phyloP scores from a whole-genome alignment of 2,888 invertebrate genomes.

The Xestia rhomboidea region DNA sequence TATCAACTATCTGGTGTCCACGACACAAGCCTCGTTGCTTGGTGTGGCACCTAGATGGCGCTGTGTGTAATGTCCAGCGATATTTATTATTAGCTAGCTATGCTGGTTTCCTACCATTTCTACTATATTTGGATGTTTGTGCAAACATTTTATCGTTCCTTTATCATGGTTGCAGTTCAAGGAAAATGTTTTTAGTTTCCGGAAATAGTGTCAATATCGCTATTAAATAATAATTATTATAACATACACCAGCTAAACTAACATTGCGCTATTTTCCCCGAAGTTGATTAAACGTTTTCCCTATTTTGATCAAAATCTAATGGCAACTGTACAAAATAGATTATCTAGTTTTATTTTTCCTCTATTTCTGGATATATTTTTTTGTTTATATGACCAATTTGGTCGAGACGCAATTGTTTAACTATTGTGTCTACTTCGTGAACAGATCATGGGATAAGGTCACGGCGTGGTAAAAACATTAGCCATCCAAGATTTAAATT shows the following conservation, averaged over 20 bases:
- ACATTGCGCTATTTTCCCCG: not conserved
- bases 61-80: too few relatives aligned
- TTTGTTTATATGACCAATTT: too few relatives aligned
- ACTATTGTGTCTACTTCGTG: too few relatives aligned
- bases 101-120: not conserved
- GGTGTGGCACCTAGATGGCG: too few relatives aligned
- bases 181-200: slow-evolving; percentile 15
- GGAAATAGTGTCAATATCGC: slow-evolving; percentile 9
- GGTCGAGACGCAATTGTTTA: too few relatives aligned
- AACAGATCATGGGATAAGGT: too few relatives aligned
- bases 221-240: not conserved
- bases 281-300: not conserved
- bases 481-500: too few relatives aligned
- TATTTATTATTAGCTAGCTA: too few relatives aligned
- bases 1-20: too few relatives aligned
- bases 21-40: too few relatives aligned
- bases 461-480: not conserved
- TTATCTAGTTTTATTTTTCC: not conserved
- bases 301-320: not conserved
- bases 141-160: not conserved
- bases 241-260: too few relatives aligned
- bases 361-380: not conserved
- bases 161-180: slow-evolving; percentile 2
- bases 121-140: not conserved
- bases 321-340: not conserved